Percentiles rank a stretch among this genome's conserved stretches.
These are phyloP conservation scores for Polia nebulosa DNA, from an alignment of 2,888 invertebrate species.

Conservation along the genomic window DNA sequence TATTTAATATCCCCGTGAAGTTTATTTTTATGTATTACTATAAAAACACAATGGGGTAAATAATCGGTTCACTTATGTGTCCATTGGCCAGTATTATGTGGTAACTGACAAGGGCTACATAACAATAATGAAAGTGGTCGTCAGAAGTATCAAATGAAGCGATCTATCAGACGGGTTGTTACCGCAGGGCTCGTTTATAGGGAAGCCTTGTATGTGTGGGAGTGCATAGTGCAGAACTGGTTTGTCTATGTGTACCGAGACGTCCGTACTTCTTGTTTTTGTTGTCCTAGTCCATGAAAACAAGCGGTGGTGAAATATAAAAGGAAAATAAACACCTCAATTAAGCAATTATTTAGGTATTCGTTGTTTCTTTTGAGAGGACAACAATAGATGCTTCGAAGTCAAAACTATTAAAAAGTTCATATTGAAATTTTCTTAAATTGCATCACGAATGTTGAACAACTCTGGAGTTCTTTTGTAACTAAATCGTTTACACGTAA, in stretches of 20 bases:
- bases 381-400: slow-evolving; percentile 34
- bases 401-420: slow-evolving; percentile 36
- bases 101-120: slow-evolving; percentile 73
- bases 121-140: slow-evolving; percentile 76
- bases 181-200: slow-evolving; percentile 81
- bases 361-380: slow-evolving; percentile 10
- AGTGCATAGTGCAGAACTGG: slow-evolving; percentile 82
- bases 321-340: slow-evolving; percentile 18
- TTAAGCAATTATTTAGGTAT: slow-evolving; percentile 24
- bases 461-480: slow-evolving; percentile 75
- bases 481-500: slow-evolving; percentile 74
- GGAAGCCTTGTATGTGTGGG: slow-evolving; percentile 89
- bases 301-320: slow-evolving; percentile 39
- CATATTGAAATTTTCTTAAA: slow-evolving; percentile 30
- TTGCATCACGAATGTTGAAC: slow-evolving; percentile 60
- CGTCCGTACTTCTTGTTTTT: slow-evolving; percentile 74
- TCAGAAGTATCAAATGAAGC: slow-evolving; percentile 86
- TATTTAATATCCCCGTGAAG: slow-evolving; percentile 53
- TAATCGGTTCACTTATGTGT: slow-evolving; percentile 35
- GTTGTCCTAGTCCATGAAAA: slow-evolving; percentile 69
- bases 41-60: slow-evolving; percentile 37
- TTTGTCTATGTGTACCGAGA: slow-evolving; percentile 80
- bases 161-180: slow-evolving; percentile 83
- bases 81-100: slow-evolving; percentile 63
- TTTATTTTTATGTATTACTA: slow-evolving; percentile 44